Percentiles rank a stretch among this genome's conserved stretches.
Conservation (phyloP, 2,888 invertebrate species). For the Papilio protenor region DNA sequence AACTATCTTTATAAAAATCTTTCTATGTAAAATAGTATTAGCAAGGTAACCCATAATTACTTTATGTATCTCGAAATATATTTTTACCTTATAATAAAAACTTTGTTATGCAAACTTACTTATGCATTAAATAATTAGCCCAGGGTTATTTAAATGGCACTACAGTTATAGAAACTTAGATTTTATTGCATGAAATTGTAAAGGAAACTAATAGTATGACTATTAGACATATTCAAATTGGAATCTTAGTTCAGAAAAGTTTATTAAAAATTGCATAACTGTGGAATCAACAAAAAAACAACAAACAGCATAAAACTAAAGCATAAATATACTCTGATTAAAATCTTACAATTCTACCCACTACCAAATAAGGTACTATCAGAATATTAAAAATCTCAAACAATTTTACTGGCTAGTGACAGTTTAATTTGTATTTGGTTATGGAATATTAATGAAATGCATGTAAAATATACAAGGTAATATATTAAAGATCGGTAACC, state of each 20-base stretch:
- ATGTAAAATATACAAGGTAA: background rate
- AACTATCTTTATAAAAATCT: background rate
- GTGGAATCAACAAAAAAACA: background rate
- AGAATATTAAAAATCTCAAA: background rate
- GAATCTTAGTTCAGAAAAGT: background rate
- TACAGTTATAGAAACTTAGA: background rate
- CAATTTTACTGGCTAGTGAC: background rate
- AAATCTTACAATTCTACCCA: constrained; percentile 15
- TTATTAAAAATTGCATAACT: background rate
- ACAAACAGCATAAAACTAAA: background rate
- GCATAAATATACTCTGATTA: background rate
- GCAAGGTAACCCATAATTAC: background rate
- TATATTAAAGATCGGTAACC: too few species aligned
- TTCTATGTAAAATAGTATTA: background rate
- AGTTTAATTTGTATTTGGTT: background rate
- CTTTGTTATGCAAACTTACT: background rate
- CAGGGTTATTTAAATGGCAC: background rate
- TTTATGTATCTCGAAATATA: background rate
- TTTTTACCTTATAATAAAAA: background rate
- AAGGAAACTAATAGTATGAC: background rate
- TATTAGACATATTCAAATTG: background rate
- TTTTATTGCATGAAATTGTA: background rate
- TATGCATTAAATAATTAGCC: too few species aligned
- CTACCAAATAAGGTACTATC: background rate
- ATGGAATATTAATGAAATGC: background rate